Evolutionary conservation across 1,140 invertebrate species (phyloP).

Genomic region (Trachelipus rathkii): DNA sequence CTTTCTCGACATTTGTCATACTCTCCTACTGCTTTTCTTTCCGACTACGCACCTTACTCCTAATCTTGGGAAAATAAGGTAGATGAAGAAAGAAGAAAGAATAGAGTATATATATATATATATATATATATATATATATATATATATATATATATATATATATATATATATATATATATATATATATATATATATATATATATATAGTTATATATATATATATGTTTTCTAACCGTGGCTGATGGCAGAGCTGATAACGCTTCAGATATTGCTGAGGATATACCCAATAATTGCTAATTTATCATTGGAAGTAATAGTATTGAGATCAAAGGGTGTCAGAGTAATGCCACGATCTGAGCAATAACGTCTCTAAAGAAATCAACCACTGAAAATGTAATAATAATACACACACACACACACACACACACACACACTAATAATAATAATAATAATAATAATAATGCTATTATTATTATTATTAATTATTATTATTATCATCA

Average conservation of each 20-base stretch:
- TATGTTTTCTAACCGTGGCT: slow-evolving; percentile 51
- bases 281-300: slow-evolving; percentile 23
- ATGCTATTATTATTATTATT: too few species aligned
- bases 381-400: slow-evolving; percentile 58
- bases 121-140: too few species aligned
- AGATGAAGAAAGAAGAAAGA: too few species aligned
- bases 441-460: too few species aligned
- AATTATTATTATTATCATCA: too few species aligned
- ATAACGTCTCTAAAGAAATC: slow-evolving; percentile 61
- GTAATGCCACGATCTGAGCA: slow-evolving; percentile 57
- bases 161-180: neutral
- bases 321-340: slow-evolving; percentile 62
- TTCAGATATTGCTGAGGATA: slow-evolving; percentile 57
- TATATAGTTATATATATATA: slow-evolving; percentile 17
- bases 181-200: slow-evolving; percentile 43
- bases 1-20: too few species aligned
- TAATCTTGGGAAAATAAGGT: too few species aligned
- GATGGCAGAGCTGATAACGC: slow-evolving; percentile 55
- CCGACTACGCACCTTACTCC: too few species aligned
- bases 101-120: too few species aligned
- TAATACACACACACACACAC: too few species aligned
- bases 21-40: too few species aligned
- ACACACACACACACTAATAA: too few species aligned
- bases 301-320: slow-evolving; percentile 52
- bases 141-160: neutral